Evolutionary conservation across 2,113 vertebrate species (phyloP), one percentile per base, ranked within the genome.

Genomic region (Mormyrus lacerda): DNA sequence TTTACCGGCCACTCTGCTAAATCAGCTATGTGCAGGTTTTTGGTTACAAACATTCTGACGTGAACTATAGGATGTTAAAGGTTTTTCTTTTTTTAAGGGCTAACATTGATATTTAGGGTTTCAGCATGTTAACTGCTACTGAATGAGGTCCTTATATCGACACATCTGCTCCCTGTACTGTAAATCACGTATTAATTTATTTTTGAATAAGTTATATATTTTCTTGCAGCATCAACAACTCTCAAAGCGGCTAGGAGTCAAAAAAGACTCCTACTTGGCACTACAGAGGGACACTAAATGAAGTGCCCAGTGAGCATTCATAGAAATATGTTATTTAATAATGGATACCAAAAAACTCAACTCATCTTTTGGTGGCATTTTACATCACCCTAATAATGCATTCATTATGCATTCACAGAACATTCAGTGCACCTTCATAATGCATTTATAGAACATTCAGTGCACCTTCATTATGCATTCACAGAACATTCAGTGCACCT

Each of bases 201-300:
- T 79, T 79, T 79, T 79, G 61, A 69, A 69, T 79, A 79, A 79
- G 73, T 79, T 79, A 42, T 79, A 19, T 79, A 55, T 79, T 42
- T 79, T 79, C 73, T 39, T 35, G 4, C 35, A 79, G 13, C 73
- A 42, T 76, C 35, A 76, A 76, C 73, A 79, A 42, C 73, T 19
- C 73, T 79, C 73, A 79, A 79, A 79, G 73, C 0, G 15, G 73
- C 6, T 79, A 42, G 73, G 35, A 79, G 35, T 69, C n/a, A 69
- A 69, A 31, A 27, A 69, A 11, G 10, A 69, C 27, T 69, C 61
- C 10, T 69, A 69, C 61, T 69, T 79, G 15, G 15, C 35, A 42
- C 15, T 79, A 19, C 73, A 42, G 31, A 79, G 73, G 73, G 73
- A 69, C 6, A 76, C 17, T 39, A 42, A 42, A 42, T 76, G 17